These are phyloP conservation scores for Oreochromis tanganicae DNA, from an alignment of 2,113 vertebrate species.

Conservation along the genomic window DNA sequence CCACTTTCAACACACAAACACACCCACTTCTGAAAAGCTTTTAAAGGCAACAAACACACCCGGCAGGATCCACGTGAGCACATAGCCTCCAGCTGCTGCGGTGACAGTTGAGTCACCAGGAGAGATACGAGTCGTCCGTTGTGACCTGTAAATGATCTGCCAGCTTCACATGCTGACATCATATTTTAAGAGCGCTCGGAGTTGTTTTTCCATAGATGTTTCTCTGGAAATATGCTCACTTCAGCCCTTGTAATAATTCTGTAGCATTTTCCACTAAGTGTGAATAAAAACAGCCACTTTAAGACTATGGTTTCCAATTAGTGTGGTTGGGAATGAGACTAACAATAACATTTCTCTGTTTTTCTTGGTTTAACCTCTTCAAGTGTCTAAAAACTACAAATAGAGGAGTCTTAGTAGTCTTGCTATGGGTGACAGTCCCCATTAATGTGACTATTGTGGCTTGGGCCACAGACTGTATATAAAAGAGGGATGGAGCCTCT, in stretches of 20 bases:
- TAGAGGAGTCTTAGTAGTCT: background rate
- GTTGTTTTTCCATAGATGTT: background rate
- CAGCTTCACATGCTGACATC: background rate
- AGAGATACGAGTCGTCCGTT: background rate
- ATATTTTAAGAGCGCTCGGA: background rate
- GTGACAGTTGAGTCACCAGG: background rate
- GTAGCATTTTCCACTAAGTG: background rate
- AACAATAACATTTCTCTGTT: background rate
- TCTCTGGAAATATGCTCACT: background rate
- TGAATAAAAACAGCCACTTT: background rate
- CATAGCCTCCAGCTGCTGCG: background rate
- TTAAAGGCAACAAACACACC: background rate
- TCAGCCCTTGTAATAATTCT: background rate
- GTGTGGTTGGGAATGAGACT: background rate
- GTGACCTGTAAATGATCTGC: background rate
- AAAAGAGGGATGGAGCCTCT: background rate
- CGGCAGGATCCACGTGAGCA: background rate
- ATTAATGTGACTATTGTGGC: background rate
- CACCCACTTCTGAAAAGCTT: constrained; percentile 5
- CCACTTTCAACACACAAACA: constrained; percentile 2
- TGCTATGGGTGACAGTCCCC: background rate
- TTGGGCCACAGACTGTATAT: background rate
- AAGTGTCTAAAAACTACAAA: background rate
- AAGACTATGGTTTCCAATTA: background rate
- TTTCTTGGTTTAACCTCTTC: background rate